Conservation (phyloP, 2,888 invertebrate species). For the Noctua pronuba region DNA sequence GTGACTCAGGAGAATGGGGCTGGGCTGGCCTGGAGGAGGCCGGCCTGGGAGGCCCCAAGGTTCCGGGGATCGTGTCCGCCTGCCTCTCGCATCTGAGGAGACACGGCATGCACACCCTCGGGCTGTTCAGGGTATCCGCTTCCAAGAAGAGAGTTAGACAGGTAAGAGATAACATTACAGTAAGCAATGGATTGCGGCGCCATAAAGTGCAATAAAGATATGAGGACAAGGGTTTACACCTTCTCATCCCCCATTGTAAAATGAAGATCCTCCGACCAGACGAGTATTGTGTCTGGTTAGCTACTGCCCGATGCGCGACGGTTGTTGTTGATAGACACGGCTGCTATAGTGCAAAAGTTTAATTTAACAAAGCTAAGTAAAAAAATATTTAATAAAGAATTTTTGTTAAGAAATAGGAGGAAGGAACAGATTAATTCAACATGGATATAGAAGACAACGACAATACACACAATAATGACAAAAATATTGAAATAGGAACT, state of each 20-base stretch:
- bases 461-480: background rate
- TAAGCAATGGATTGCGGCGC: background rate
- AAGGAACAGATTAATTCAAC: background rate
- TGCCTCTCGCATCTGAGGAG: conserved; percentile 95
- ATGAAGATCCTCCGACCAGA: background rate
- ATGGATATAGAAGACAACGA: background rate
- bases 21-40: conserved; percentile 91
- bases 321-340: background rate
- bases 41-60: conserved; percentile 89
- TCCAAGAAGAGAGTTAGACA: conserved; percentile 98
- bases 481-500: background rate
- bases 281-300: background rate
- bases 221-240: background rate
- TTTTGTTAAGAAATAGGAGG: too few relatives aligned
- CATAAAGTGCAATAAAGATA: background rate
- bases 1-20: conserved; percentile 92
- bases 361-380: background rate
- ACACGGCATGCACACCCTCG: conserved; percentile 95
- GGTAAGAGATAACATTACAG: conserved; percentile 84
- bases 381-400: too few relatives aligned
- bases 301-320: background rate
- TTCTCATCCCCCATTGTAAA: background rate
- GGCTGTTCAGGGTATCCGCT: conserved; percentile 97
- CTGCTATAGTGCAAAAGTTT: background rate
- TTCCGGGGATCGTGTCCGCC: conserved; percentile 94